These are phyloP conservation scores for Ectemnius cavifrons DNA, from an alignment of 2,888 invertebrate species.

Conservation along the genomic window DNA sequence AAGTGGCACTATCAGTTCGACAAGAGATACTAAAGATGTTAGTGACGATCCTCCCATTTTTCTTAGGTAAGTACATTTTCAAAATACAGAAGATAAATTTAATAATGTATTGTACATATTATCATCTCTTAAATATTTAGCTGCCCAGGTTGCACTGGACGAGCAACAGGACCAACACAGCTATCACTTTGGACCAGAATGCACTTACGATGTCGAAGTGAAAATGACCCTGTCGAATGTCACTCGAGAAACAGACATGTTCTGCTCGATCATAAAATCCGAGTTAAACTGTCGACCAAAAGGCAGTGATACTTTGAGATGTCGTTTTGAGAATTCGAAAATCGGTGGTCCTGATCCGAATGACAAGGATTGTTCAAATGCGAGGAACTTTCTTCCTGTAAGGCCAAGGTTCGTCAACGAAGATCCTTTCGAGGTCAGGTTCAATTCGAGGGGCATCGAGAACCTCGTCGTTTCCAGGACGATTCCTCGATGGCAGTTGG, in stretches of 20 bases:
- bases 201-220: slow-evolving; percentile 51
- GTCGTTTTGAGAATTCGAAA: slow-evolving; percentile 29
- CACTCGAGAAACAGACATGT: slow-evolving; percentile 26
- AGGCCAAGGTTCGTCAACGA: slow-evolving; percentile 29
- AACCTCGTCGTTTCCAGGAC: slow-evolving; percentile 53
- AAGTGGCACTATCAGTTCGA: slow-evolving; percentile 42
- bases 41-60: slow-evolving; percentile 51
- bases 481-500: slow-evolving; percentile 51
- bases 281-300: slow-evolving; percentile 44
- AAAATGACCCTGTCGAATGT: slow-evolving; percentile 45
- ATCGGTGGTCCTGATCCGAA: slow-evolving; percentile 23
- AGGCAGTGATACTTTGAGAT: slow-evolving; percentile 48
- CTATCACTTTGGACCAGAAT: slow-evolving; percentile 39
- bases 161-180: neutral
- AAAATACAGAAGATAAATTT: neutral
- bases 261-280: slow-evolving; percentile 39
- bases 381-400: slow-evolving; percentile 25
- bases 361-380: slow-evolving; percentile 28
- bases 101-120: neutral
- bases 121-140: slow-evolving; percentile 14
- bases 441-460: slow-evolving; percentile 51
- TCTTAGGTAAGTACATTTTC: slow-evolving; percentile 49
- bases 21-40: slow-evolving; percentile 43
- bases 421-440: slow-evolving; percentile 55
- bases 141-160: slow-evolving; percentile 36